These are phyloP conservation scores for Tetragnatha versicolor DNA, from an alignment of 1,140 invertebrate species.

Conservation along the genomic window DNA sequence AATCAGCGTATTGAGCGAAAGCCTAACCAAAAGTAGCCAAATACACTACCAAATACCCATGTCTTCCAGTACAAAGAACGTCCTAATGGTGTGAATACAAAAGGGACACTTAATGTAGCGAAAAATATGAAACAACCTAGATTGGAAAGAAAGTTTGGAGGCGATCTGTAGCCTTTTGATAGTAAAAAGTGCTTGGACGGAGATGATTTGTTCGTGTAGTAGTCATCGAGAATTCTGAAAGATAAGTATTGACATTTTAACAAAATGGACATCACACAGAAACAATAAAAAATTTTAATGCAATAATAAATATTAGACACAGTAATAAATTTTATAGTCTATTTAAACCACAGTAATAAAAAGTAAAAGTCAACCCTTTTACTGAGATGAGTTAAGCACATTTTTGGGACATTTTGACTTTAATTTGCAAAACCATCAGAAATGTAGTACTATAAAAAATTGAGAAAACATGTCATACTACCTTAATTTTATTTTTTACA, in stretches of 20 bases:
- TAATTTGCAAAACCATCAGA: no score
- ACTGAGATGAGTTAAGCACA: no score
- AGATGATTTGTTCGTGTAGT: slow-evolving; percentile 8
- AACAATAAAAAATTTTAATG: background rate
- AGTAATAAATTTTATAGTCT: no score
- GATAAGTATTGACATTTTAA: background rate
- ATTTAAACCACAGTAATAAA: no score
- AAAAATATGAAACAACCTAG: slow-evolving; percentile 43
- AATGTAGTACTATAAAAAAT: no score
- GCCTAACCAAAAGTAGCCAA: slow-evolving; percentile 51
- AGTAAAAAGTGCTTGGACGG: slow-evolving; percentile 20
- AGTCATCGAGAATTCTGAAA: slow-evolving; percentile 40
- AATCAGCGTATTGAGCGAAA: slow-evolving; percentile 51
- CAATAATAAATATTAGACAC: no score
- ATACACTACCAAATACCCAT: slow-evolving; percentile 41
- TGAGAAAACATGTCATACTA: no score
- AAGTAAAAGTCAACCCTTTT: no score
- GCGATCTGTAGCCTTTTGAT: slow-evolving; percentile 20
- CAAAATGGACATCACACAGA: background rate
- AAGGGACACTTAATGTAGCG: slow-evolving; percentile 38
- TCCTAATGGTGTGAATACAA: slow-evolving; percentile 44
- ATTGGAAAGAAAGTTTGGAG: slow-evolving; percentile 17
- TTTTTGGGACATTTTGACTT: no score
- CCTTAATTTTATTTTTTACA: no score
- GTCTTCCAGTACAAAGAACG: slow-evolving; percentile 54